Evolutionary conservation across 2,888 invertebrate species (phyloP).

Genomic region (Xylocampa areola): DNA sequence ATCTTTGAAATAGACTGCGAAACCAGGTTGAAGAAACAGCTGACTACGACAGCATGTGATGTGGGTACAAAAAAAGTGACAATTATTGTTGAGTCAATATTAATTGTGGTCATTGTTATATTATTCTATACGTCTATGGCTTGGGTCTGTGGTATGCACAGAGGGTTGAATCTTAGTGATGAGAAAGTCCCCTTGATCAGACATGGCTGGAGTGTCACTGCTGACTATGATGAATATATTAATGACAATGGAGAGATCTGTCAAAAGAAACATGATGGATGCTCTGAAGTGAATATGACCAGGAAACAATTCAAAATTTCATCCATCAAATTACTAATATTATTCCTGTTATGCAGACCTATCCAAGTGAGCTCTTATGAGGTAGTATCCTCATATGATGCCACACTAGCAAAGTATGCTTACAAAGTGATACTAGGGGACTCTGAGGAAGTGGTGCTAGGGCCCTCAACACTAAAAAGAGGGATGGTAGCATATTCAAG

Average conservation of each 20-base stretch:
- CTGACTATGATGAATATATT: not conserved
- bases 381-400: not conserved
- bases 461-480: too few species aligned
- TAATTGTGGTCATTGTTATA: not conserved
- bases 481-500: too few species aligned
- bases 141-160: not conserved
- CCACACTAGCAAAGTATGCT: not conserved
- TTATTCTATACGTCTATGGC: not conserved
- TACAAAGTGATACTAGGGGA: not conserved
- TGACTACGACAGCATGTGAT: not conserved
- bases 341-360: not conserved
- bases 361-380: not conserved
- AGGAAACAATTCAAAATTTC: not conserved
- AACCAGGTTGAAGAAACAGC: not conserved
- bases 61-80: not conserved
- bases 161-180: not conserved
- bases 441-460: too few species aligned
- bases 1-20: not conserved
- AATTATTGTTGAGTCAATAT: not conserved
- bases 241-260: not conserved
- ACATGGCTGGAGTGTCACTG: not conserved
- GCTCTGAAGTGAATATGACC: not conserved
- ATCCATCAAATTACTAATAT: not conserved
- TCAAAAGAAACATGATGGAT: not conserved
- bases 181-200: not conserved